Evolutionary conservation across 2,888 invertebrate genomes (phyloP).

Genomic region (Saturnia pavonia): DNA sequence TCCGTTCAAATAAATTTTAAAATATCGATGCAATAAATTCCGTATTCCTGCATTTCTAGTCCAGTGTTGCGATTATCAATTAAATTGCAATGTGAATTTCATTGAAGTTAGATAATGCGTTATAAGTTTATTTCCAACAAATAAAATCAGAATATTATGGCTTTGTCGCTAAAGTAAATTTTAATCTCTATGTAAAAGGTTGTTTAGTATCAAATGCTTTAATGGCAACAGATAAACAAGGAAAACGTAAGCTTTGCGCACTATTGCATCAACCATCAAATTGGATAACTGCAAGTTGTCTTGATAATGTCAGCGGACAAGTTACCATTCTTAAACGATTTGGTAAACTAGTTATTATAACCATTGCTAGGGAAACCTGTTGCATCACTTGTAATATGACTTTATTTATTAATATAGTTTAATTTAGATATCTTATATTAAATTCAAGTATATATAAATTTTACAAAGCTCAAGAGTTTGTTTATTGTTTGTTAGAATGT

Average conservation of each 20-base stretch:
- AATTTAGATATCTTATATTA: no score
- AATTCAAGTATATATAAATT: no score
- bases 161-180: constrained; percentile 28
- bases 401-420: background rate
- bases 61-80: background rate
- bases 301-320: constrained; percentile 48
- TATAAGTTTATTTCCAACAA: background rate
- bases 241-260: constrained; percentile 57
- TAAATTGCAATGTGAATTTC: background rate
- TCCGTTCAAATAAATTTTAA: background rate
- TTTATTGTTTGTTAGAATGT: no score
- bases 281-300: constrained; percentile 56
- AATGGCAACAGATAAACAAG: constrained; percentile 47
- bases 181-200: constrained; percentile 40
- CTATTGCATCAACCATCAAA: constrained; percentile 75
- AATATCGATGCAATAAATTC: background rate
- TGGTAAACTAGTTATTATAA: constrained; percentile 41
- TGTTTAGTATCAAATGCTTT: constrained; percentile 34
- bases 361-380: constrained; percentile 28
- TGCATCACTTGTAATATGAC: background rate
- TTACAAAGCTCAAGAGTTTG: no score
- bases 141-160: background rate
- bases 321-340: constrained; percentile 52
- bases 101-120: background rate
- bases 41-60: background rate